A percentile compares a stretch with the other conserved stretches of the same genome.
phyloP scores from a whole-genome alignment of 2,797 vertebrate genomes.

The Lutjanus campechanus region DNA sequence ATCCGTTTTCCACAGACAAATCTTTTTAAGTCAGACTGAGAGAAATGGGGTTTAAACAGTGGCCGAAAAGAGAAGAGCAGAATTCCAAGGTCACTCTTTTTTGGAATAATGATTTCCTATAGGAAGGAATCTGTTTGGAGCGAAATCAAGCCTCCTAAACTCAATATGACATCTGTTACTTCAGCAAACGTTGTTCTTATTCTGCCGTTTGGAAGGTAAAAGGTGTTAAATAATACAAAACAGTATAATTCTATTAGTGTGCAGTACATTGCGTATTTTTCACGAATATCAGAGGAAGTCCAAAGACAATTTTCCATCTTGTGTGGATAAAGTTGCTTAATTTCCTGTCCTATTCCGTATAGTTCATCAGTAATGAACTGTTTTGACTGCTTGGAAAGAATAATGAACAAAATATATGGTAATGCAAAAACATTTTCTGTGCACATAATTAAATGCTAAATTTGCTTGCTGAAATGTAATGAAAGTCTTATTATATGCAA shows the following conservation, averaged over 20 bases:
- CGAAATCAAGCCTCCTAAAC: slow-evolving; percentile 10
- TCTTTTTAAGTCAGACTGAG: background rate
- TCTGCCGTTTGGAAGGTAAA: background rate
- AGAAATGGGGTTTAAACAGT: slow-evolving; percentile 8
- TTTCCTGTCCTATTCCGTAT: slow-evolving; percentile 12
- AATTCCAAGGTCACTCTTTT: slow-evolving; percentile 27
- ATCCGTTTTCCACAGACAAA: slow-evolving; percentile 7
- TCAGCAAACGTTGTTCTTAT: slow-evolving; percentile 5
- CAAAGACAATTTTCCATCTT: slow-evolving; percentile 15
- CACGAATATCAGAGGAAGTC: background rate
- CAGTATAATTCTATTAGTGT: background rate
- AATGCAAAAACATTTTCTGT: slow-evolving; percentile 27
- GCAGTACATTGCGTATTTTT: background rate
- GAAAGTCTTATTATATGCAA: slow-evolving; percentile 37
- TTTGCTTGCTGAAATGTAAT: slow-evolving; percentile 31
- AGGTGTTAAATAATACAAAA: background rate
- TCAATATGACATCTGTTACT: background rate
- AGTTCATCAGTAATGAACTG: slow-evolving; percentile 11
- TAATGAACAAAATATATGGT: slow-evolving; percentile 31
- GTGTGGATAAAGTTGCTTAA: slow-evolving; percentile 8
- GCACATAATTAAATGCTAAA: slow-evolving; percentile 29
- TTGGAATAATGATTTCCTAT: slow-evolving; percentile 1
- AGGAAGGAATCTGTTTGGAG: background rate
- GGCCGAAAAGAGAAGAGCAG: background rate
- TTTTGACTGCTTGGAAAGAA: slow-evolving; percentile 29